Base-by-base conservation (phyloP, 2,113 vertebrate species). In the Numida meleagris region DNA sequence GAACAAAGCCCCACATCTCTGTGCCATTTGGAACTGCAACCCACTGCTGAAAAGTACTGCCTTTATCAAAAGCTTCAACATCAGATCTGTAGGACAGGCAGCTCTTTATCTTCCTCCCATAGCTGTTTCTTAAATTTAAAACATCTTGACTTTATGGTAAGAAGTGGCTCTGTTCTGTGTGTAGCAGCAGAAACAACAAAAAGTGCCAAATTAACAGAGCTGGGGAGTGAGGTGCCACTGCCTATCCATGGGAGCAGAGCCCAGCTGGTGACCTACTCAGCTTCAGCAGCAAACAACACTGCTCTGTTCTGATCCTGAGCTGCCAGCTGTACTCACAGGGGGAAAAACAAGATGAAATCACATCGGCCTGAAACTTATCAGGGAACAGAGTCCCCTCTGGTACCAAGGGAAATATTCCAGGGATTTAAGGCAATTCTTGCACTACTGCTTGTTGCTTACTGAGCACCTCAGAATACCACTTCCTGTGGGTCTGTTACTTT, bases 41-140 rank as follows among this genome's bases (percentile, higher is more conserved):
- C 6, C 10, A 53, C 6, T 36, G 23, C 21, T 79, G 29, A 51
- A 42, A 79, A 42, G 48, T 18, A 24, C 10, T 46, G 4, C 8
- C 46, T 73, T 75, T 50, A 40, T 53, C 24, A 66, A 87, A 65
- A 58, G 34, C 23, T 4, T 89, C 55, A 75, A 4, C 31, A 8
- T 13, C 27, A 85, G 17, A 10, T 19, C 63, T 82, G 1, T 43
- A 50, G 9, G 27, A 55, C 48, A 31, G 40, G 23, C 8, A 76
- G 33, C 3, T 76, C 27, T 82, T 71, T 43, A 25, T 19, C 33
- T 90, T 84, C 19, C 18, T 82, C 34, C 14, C 16, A 9, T 10
- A 36, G 17, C n/a, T 53, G 29, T 42, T 86, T 65, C 31, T 45
- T n/a, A 5, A 46, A 58, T 59, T 93, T 86, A 70, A 84, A 90